phyloP scores from a whole-genome alignment of 2,113 vertebrate species.

The Percopsis transmontana region DNA sequence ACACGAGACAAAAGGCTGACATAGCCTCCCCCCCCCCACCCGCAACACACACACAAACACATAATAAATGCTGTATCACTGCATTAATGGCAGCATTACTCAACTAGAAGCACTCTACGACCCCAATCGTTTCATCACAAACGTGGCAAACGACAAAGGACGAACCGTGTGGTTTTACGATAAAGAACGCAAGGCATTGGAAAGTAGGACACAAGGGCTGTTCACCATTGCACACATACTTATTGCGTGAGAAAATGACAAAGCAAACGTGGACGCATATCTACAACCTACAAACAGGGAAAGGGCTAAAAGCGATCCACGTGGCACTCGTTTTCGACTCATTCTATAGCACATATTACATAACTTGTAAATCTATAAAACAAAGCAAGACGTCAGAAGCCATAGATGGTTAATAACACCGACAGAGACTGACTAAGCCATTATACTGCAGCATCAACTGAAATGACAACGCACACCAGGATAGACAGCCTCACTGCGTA shows the following conservation, averaged over 20 bases:
- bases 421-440: conserved; percentile 52
- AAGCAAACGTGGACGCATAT: not conserved
- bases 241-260: not conserved
- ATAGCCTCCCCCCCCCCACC: conserved; percentile 3
- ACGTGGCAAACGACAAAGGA: conserved; percentile 16
- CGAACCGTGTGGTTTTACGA: not conserved
- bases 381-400: not conserved
- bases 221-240: not conserved
- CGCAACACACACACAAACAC: no score
- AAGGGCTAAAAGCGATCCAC: not conserved
- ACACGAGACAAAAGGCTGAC: conserved; percentile 70
- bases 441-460: conserved; percentile 38
- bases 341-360: not conserved
- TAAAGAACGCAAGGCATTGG: not conserved
- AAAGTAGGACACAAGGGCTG: not conserved
- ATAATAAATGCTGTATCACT: conserved; percentile 75
- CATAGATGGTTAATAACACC: not conserved
- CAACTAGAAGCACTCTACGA: conserved; percentile 1
- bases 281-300: not conserved
- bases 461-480: conserved; percentile 53
- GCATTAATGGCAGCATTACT: conserved; percentile 45
- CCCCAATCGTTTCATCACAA: not conserved
- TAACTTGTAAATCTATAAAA: not conserved
- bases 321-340: not conserved
- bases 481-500: conserved; percentile 24